Base-by-base conservation (phyloP, 2,113 vertebrate species). In the Neotoma lepida region DNA sequence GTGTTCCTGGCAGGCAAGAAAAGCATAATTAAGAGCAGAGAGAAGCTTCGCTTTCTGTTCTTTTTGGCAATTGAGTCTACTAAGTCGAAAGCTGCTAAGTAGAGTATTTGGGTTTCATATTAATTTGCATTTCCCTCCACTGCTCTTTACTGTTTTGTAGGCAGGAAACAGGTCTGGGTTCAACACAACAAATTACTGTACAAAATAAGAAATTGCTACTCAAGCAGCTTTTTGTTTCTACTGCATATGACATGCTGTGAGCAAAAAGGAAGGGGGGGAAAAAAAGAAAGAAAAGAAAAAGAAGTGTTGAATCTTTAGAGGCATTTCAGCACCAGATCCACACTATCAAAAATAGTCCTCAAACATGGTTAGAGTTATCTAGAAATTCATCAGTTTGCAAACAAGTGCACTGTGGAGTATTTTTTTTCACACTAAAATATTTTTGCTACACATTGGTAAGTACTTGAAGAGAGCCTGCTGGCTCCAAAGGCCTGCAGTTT, bases 321-420 rank as follows among this genome's bases (percentile, higher is more conserved):
- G 88, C 92, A 41, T 96, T 97, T 96, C 96, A 82, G 86, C 78
- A 96, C 93, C 95, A 92, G 92, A 86, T 76, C 87, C 96, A 63
- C 84, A 61, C 87, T 12, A 96, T 97, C 96, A 97, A 96, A 98
- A 97, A 96, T 94, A 95, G 96, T 95, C 73, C 61, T 95, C 64
- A 2, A 96, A 96, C 86, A 94, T n/a, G 96, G 89, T 96, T 93
- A 95, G 88, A 95, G 92, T 97, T 96, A 97, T 97, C 97, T 96
- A 97, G 97, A 97, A 97, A 97, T 97, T 98, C 98, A 97, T 97
- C 97, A 97, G 97, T 98, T 97, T 98, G 97, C 96, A 97, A 97
- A 98, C 97, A 97, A 97, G 94, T 96, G 93, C 97, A 95, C 94
- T 94, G 96, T 96, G 97, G 96, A 97, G 96, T 96, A 97, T 90